phyloP scores from a whole-genome alignment of 2,113 vertebrate species.

The Gymnogyps californianus region DNA sequence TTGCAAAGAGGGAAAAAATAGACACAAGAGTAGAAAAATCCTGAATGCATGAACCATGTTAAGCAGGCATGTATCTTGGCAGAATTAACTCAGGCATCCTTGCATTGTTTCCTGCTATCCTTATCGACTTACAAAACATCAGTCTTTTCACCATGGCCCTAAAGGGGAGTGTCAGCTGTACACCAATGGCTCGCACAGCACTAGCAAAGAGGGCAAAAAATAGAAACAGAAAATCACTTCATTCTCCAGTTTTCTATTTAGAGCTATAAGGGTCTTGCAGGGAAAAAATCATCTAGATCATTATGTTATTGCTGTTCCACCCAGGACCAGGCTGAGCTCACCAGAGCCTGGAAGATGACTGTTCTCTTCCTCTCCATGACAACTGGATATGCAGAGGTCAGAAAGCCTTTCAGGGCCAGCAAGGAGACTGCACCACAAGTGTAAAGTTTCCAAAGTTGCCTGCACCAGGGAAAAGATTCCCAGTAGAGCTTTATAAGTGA shows the following conservation, averaged over 20 bases:
- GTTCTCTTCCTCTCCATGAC: background rate
- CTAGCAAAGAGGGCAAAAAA: background rate
- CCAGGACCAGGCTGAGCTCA: background rate
- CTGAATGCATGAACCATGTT: background rate
- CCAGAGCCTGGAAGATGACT: background rate
- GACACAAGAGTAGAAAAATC: background rate
- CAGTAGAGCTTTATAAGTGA: background rate
- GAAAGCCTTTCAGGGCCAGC: background rate
- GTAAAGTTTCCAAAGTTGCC: background rate
- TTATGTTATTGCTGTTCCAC: background rate
- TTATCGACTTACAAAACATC: background rate
- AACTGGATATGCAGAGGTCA: background rate
- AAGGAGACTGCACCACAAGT: background rate
- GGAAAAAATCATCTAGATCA: background rate
- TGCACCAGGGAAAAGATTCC: background rate
- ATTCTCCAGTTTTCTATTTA: background rate
- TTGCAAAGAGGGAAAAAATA: background rate
- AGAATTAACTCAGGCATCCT: background rate
- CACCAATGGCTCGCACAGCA: background rate
- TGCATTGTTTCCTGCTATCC: background rate
- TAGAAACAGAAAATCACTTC: background rate
- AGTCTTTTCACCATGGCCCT: background rate
- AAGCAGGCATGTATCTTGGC: background rate
- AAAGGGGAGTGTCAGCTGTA: background rate
- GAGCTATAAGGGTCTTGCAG: background rate